Evolutionary conservation across 2,113 vertebrate species (phyloP), one percentile per base, ranked within the genome.

Genomic region (Recurvirostra avosetta): DNA sequence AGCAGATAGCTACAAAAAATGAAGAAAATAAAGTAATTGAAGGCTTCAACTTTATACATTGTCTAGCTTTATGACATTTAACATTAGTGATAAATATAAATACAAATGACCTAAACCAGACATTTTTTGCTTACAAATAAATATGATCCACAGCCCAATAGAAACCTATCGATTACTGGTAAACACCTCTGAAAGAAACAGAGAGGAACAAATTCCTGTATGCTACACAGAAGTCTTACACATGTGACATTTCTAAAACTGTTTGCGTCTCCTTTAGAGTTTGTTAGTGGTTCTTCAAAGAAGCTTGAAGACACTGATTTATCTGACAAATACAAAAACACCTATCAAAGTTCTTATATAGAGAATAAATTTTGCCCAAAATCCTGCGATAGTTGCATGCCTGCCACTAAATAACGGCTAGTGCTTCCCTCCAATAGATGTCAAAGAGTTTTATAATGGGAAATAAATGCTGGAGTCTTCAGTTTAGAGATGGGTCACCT

Each of bases 101-200:
- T 38, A 86, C 22, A 47, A 32, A 93, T 50, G 0, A 68, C 45
- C 70, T 32, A 90, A 91, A 83, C 12, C 8, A 26, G 58, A 21
- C 6, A 10, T 18, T 32, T 87, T 94, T 95, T 96, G 41, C n/a
- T 80, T 41, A 74, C 47, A 82, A 85, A 71, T 53, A 30, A 73
- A 61, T 49, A 41, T 8, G 15, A 34, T 61, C 32, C 59, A 45
- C 29, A 80, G 41, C 38, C 12, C 58, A 77, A n/a, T 3, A 80
- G 53, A 92, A 90, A 66, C 29, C 23, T 38, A 29, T 4, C 5
- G 17, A 62, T 63, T 65, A 61, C 36, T 66, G 25, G 17, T n/a
- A 84, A 91, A 86, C n/a, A 32, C 19, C 15, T 41, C 47, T 52
- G 72, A 41, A 8, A 5, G 29, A 83, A 95, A 65, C 40, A 56